Conservation (phyloP, 2,113 vertebrate species). For the Pelmatolapia mariae region DNA sequence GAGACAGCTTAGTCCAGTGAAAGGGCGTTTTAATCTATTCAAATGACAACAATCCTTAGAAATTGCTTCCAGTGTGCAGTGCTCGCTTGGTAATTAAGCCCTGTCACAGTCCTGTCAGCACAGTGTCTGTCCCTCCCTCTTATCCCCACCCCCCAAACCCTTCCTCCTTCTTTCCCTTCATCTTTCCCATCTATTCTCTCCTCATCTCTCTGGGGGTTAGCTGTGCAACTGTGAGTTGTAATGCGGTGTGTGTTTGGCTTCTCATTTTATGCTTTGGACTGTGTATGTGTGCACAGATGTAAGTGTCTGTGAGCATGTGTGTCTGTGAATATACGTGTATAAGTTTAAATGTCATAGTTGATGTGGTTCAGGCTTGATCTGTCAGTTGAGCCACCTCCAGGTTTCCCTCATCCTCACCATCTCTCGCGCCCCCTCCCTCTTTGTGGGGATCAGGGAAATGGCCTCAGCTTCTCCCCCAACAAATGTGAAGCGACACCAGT, state of each 20-base stretch:
- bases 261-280: not conserved
- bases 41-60: conserved; percentile 66
- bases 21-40: conserved; percentile 67
- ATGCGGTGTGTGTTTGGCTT: not conserved
- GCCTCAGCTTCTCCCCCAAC: conserved; percentile 35
- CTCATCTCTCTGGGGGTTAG: conserved; percentile 30
- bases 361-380: conserved; percentile 6
- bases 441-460: conserved; percentile 8
- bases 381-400: not conserved
- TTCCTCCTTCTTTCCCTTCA: not conserved
- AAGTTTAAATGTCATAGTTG: not conserved
- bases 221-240: conserved; percentile 13
- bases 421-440: not conserved
- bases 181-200: conserved; percentile 14
- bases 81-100: conserved; percentile 65
- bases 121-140: not conserved
- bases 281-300: not conserved
- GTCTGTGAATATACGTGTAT: not conserved
- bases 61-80: conserved; percentile 47
- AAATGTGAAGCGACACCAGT: conserved; percentile 69
- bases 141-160: not conserved
- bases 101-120: conserved; percentile 65
- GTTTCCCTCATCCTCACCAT: not conserved
- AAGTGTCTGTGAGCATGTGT: not conserved
- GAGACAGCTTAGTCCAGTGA: conserved; percentile 56